Base-by-base conservation (phyloP, 2,888 invertebrate genomes). In the Leuctra nigra region DNA sequence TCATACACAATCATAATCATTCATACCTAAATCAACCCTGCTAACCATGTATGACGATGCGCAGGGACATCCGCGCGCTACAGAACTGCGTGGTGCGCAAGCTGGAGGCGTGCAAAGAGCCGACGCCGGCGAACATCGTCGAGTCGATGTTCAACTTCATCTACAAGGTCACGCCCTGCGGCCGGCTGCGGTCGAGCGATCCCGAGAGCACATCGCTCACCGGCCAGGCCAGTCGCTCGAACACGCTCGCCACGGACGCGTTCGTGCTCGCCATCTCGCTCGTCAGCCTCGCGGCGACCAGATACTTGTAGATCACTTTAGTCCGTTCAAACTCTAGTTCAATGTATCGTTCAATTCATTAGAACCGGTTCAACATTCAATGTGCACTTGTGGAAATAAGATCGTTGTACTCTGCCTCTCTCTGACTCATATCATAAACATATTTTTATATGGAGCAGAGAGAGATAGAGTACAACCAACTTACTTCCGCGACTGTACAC, bases 51-150 rank as follows among this genome's bases (percentile, higher is more conserved):
- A 6, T 29, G 29, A 7, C 11, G 6, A 11, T 29, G 6, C 78
- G 69, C 67, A 79, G 76, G 3, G 80, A 82, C 59, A 77, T 79
- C 63, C 74, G 75, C 35, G 73, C 72, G 44, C 64, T 86, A 18
- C 74, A 81, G 55, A 50, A 64, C 0, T 87, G 87, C 65, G 68
- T 82, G 0, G 84, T 84, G 29, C 69, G 64, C 1, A 78, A 78
- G 7, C 66, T 87, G 55, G 86, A 86, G 66, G 74, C 73, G 4
- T 91, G 91, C 66, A 67, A 71, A 0, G 83, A 87, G 47, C 85
- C 86, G 4, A 90, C 90, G 0, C 87, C 90, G 0, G 84, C 82
- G 25, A 91, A 91, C 71, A 83, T 91, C 65, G 80, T 84, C 0
- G 87, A 89, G 60, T 82, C 89, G 0, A 75, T 90, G 56, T 83